Conservation (phyloP, 1,140 invertebrate genomes). For the Acromyrmex charruanus region DNA sequence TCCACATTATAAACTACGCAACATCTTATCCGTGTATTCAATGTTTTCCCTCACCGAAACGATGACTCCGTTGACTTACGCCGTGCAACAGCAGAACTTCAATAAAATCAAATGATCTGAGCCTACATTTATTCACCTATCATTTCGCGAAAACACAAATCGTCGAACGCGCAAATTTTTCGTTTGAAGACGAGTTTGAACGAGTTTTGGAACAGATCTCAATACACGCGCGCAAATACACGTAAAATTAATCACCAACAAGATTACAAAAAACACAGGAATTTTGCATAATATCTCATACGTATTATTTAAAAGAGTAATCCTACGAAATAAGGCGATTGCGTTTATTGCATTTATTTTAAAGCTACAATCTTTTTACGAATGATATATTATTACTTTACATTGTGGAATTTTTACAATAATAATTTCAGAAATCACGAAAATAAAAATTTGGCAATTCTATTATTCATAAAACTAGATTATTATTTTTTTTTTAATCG, state of each 20-base stretch:
- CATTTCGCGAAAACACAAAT: slow-evolving; percentile 69
- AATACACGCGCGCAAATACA: neutral
- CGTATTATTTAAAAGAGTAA: slow-evolving; percentile 33
- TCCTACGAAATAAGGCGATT: slow-evolving; percentile 1
- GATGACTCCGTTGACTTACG: slow-evolving; percentile 55
- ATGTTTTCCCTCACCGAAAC: slow-evolving; percentile 75
- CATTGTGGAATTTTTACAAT: slow-evolving; percentile 1
- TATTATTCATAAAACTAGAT: slow-evolving; percentile 26
- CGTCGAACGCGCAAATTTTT: slow-evolving; percentile 63
- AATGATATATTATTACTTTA: neutral
- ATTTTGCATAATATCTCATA: slow-evolving; percentile 12
- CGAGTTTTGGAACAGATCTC: slow-evolving; percentile 63
- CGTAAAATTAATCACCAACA: slow-evolving; percentile 21
- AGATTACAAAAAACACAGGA: neutral
- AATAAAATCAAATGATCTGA: slow-evolving; percentile 70
- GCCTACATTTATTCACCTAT: slow-evolving; percentile 81
- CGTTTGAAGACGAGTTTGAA: slow-evolving; percentile 55
- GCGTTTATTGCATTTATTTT: neutral
- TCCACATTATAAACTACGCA: slow-evolving; percentile 74
- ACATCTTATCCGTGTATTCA: slow-evolving; percentile 76
- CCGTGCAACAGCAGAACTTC: slow-evolving; percentile 31
- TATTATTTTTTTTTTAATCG: neutral
- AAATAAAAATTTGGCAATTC: slow-evolving; percentile 19
- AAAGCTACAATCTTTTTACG: slow-evolving; percentile 1
- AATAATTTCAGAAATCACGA: slow-evolving; percentile 1